Evolutionary conservation across 2,113 vertebrate genomes (phyloP).

Genomic region (Panthera tigris): DNA sequence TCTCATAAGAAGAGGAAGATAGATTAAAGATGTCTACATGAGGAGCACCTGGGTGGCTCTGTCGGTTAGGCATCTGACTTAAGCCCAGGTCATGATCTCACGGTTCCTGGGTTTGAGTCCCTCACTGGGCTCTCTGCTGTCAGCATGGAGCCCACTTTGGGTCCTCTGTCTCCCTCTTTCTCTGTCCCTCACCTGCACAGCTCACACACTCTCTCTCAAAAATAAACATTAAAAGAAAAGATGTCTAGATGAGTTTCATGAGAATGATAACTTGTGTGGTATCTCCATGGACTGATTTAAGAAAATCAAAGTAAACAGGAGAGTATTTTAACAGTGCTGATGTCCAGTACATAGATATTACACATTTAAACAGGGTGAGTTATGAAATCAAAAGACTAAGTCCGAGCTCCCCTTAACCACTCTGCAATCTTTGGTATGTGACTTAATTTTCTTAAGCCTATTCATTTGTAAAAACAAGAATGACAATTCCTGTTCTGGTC

Average conservation of each 20-base stretch:
- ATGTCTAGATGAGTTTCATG: too few species aligned
- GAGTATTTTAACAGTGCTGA: not conserved
- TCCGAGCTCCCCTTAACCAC: not conserved
- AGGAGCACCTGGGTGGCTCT: too few species aligned
- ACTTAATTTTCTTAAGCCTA: not conserved
- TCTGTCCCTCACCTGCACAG: too few species aligned
- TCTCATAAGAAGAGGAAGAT: not conserved
- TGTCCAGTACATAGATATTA: not conserved
- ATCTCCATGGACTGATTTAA: not conserved
- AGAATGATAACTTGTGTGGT: not conserved
- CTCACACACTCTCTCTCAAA: too few species aligned
- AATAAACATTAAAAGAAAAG: too few species aligned
- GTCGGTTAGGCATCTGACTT: too few species aligned
- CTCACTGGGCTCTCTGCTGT: too few species aligned
- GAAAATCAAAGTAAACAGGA: not conserved
- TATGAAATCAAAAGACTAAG: not conserved
- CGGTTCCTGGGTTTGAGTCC: too few species aligned
- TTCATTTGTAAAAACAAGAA: not conserved
- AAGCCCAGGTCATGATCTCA: too few species aligned
- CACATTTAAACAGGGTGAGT: not conserved
- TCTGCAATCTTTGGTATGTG: not conserved
- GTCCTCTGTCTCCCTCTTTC: too few species aligned
- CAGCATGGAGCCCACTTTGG: too few species aligned
- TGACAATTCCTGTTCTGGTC: not conserved
- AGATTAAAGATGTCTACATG: not conserved